Evolutionary conservation across 2,113 vertebrate genomes (phyloP).

Genomic region (Diadophis punctatus): DNA sequence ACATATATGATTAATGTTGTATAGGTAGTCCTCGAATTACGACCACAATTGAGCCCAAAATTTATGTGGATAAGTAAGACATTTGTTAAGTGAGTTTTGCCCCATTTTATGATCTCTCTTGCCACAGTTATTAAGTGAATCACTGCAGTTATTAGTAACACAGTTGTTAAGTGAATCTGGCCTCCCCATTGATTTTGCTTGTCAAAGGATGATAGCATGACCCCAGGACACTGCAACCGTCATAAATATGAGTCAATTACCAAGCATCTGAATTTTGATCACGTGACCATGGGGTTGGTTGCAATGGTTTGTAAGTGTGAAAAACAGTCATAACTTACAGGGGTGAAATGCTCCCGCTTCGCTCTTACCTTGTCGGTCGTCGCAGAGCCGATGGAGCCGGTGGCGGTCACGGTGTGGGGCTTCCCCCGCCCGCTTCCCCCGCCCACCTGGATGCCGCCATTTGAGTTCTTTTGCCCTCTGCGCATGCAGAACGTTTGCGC

Average conservation of each 20-base stretch:
- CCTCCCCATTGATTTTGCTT: background rate
- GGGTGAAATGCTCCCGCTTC: no score
- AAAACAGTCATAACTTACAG: no score
- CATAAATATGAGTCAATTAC: background rate
- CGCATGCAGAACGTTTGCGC: no score
- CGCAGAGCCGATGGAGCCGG: no score
- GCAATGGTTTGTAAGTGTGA: background rate
- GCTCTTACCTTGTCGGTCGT: no score
- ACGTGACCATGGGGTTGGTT: background rate
- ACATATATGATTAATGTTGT: background rate
- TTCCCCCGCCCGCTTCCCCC: no score
- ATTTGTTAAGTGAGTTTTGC: background rate
- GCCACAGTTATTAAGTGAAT: background rate
- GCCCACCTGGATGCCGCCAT: no score
- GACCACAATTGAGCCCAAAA: background rate
- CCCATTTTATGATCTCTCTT: background rate
- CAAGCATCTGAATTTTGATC: background rate
- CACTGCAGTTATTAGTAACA: background rate
- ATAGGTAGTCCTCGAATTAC: background rate
- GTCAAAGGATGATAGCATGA: background rate
- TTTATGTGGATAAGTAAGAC: background rate
- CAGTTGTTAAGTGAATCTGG: background rate
- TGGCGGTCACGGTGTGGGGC: no score
- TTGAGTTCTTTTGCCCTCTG: no score
- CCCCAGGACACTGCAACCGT: background rate